These are phyloP conservation scores for Burhinus oedicnemus DNA, from an alignment of 2,113 vertebrate genomes.

Conservation along the genomic window DNA sequence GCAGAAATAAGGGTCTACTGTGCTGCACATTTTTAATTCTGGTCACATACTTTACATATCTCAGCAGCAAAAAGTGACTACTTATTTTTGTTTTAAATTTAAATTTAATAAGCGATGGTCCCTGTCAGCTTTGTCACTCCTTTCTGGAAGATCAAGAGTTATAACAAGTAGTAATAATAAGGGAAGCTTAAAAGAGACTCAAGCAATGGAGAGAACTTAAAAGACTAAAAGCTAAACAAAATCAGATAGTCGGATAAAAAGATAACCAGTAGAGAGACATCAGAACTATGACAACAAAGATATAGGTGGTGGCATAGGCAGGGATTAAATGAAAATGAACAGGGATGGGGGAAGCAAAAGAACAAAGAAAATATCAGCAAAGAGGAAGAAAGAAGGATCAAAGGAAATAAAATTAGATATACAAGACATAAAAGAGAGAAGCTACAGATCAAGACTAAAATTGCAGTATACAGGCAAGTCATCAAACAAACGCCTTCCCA, in stretches of 20 bases:
- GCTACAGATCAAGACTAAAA: not conserved
- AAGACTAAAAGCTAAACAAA: constrained; percentile 53
- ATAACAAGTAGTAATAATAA: constrained; percentile 8
- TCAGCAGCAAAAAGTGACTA: not conserved
- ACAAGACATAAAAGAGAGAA: constrained; percentile 25
- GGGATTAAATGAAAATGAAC: constrained; percentile 34
- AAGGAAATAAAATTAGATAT: constrained; percentile 51
- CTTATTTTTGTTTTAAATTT: constrained; percentile 17
- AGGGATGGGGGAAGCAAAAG: not conserved
- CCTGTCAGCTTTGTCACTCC: not conserved
- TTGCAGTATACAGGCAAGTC: not conserved
- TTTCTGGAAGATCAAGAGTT: constrained; percentile 38
- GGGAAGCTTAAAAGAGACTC: constrained; percentile 53
- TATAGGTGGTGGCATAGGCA: not conserved
- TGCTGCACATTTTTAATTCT: not conserved
- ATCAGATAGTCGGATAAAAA: constrained; percentile 49
- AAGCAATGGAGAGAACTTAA: constrained; percentile 21
- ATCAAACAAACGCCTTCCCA: not conserved
- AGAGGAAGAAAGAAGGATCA: constrained; percentile 36
- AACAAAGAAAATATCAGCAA: constrained; percentile 32
- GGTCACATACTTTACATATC: not conserved
- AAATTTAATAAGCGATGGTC: not conserved
- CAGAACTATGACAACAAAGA: constrained; percentile 47
- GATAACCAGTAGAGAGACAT: not conserved
- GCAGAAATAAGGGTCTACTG: not conserved